Conservation (phyloP, 2,797 vertebrate genomes). For the Hozukius guyotensis region DNA sequence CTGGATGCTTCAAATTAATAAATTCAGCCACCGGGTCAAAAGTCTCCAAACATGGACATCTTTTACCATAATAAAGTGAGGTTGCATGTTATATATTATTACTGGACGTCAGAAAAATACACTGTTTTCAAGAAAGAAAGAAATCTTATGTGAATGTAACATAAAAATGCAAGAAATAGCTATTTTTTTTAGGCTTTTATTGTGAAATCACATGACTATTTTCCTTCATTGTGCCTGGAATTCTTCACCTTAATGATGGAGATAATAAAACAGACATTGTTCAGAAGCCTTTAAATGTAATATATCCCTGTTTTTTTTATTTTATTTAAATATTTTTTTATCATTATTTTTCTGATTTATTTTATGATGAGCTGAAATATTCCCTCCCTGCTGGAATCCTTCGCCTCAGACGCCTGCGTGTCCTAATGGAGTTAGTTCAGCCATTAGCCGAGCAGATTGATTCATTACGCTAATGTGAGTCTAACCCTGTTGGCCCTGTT, state of each 20-base stretch:
- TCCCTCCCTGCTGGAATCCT: slow-evolving; percentile 43
- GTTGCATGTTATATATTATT: background rate
- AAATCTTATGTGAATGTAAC: too few species aligned
- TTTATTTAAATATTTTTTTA: background rate
- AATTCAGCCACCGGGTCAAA: background rate
- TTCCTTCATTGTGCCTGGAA: background rate
- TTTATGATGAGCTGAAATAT: background rate
- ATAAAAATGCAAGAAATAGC: background rate
- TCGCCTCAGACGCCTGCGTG: slow-evolving; percentile 27
- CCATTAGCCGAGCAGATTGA: slow-evolving; percentile 79
- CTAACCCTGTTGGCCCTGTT: slow-evolving; percentile 75
- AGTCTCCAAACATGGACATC: background rate
- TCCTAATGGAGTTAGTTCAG: slow-evolving; percentile 62
- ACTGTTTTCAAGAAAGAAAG: background rate
- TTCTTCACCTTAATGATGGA: background rate
- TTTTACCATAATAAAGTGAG: background rate
- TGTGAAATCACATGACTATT: background rate
- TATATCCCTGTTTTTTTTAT: background rate
- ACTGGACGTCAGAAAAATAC: background rate
- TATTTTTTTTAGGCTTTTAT: background rate
- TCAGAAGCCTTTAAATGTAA: background rate
- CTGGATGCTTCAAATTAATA: background rate
- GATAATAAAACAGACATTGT: background rate
- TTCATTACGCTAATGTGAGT: slow-evolving; percentile 83
- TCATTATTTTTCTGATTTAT: background rate